Conservation (phyloP, 1,140 invertebrate genomes). For the Stenopsyche tienmushanensis region DNA sequence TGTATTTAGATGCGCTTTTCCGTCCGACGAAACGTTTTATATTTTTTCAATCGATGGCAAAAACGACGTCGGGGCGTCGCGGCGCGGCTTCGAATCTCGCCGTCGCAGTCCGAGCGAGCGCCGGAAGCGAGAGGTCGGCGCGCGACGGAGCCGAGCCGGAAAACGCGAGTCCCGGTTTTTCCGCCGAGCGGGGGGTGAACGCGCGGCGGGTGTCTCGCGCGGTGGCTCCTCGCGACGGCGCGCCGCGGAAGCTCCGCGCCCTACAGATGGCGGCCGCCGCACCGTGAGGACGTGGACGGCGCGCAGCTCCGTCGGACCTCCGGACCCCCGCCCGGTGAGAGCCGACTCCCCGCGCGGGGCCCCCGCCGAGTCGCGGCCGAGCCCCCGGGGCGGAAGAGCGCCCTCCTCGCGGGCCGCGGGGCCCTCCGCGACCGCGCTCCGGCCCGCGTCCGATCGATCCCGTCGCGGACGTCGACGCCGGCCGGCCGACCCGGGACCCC, state of each 20-base stretch:
- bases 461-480: background rate
- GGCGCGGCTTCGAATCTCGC: no score
- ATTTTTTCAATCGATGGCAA: no score
- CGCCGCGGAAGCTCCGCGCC: background rate
- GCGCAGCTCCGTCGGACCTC: no score
- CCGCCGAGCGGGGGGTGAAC: background rate
- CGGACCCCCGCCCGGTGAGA: no score
- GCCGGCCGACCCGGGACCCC: background rate
- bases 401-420: background rate
- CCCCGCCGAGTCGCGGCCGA: no score
- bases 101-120: no score
- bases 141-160: background rate
- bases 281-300: background rate
- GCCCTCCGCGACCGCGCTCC: background rate
- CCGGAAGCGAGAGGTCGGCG: no score
- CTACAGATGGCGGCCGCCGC: constrained; percentile 19
- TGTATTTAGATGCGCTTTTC: no score
- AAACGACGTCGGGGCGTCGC: no score
- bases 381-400: no score
- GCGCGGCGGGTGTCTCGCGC: constrained; percentile 15
- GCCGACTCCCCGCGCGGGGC: no score
- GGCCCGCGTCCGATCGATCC: background rate
- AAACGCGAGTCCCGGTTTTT: background rate
- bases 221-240: constrained; percentile 2
- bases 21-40: no score